Base-by-base conservation (phyloP, 1,140 invertebrate genomes). In the Heliconius melpomene region DNA sequence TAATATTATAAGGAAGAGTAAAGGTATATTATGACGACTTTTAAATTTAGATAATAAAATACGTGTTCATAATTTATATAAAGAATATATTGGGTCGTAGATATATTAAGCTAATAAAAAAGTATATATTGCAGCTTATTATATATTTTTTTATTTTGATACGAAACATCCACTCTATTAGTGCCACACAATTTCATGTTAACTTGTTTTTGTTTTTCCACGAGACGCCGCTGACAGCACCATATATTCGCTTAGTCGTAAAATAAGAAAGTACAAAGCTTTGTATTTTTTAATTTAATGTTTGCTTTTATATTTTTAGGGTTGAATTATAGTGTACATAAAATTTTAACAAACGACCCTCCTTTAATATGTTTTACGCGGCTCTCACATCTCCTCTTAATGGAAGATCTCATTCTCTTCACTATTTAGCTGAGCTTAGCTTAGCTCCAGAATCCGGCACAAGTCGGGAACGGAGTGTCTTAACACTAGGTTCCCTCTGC, bases 141-240 rank as follows among this genome's bases (percentile, higher is more conserved):
- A 50, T 8, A 74, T 50, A 74, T 9, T 50, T 70, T 71, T 9
- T 26, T 40, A 18, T 38, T 46, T 50, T 46, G 57, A 7, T 46
- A 77, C 29, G 29, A 66, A 57, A 40, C 18, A 75, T 75, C 40
- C 36, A 77, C 60, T 77, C 71, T 72, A 83, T 79, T 83, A 81
- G 77, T 77, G 75, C 70, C 11, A 72, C 77, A 74, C 72, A 40
- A 78, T 85, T 82, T 77, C 79, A 80, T 81, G 84, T 85, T 80
- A 78, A 71, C 76, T 71, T 81, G 80, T 80, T 85, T 78, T 85
- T 85, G 74, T 82, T 80, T 82, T 82, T 74, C 66, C 77, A 83
- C 83, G 74, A 77, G 79, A 84, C 83, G 78, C 46, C 66, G 57
- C 82, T 81, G 85, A 86, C 83, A 83, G 80, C 78, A 79, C 79